phyloP scores from a whole-genome alignment of 2,888 invertebrate genomes.

The Hirudinaria manillensis region DNA sequence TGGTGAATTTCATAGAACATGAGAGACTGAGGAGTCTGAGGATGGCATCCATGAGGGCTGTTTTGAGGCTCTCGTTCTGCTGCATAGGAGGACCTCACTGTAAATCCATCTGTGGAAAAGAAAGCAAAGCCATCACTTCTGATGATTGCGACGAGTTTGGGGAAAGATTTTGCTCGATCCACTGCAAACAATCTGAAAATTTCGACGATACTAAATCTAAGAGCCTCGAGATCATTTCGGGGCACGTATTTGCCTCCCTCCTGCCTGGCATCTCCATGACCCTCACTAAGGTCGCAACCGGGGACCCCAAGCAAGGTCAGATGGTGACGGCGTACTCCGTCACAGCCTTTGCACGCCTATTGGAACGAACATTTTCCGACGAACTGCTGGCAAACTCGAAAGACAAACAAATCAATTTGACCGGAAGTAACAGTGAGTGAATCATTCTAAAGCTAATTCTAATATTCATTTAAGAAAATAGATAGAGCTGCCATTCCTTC shows the following conservation, averaged over 20 bases:
- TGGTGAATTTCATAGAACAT: constrained; percentile 43
- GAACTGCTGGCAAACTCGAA: not conserved
- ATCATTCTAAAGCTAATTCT: too few species aligned
- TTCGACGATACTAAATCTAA: not conserved
- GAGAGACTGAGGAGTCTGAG: constrained; percentile 44
- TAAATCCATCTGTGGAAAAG: not conserved
- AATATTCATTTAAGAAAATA: too few species aligned
- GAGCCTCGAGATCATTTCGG: constrained; percentile 32
- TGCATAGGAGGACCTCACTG: not conserved
- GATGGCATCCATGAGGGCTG: constrained; percentile 43
- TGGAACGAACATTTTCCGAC: constrained; percentile 9
- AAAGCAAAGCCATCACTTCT: not conserved
- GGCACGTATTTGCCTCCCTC: constrained; percentile 46
- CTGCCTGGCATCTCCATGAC: constrained; percentile 47
- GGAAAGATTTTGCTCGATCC: constrained; percentile 3
- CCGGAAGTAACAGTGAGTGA: too few species aligned
- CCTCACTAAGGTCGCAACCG: constrained; percentile 43
- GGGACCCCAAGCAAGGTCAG: constrained; percentile 47
- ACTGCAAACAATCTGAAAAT: not conserved
- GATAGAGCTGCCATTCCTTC: too few species aligned
- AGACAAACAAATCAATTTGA: not conserved
- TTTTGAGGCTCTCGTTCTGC: constrained; percentile 39
- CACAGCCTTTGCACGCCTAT: not conserved
- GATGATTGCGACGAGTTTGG: not conserved
- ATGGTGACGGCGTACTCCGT: constrained; percentile 38